A percentile compares a stretch with the other conserved stretches of the same genome.
These are phyloP conservation scores for Drosophila lacicola DNA, from an alignment of 2,888 invertebrate species.

Conservation along the genomic window DNA sequence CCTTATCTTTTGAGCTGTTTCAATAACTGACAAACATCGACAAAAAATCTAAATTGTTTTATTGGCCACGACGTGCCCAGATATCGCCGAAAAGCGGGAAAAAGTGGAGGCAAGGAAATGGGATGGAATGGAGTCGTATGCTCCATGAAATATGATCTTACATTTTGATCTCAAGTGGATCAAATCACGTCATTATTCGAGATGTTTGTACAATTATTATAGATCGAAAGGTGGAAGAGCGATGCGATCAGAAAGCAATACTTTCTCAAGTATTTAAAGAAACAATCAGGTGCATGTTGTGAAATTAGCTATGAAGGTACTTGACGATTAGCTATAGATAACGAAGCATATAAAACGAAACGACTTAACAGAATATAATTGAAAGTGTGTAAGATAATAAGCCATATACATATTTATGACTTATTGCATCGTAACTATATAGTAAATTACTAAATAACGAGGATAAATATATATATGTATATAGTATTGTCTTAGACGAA, in stretches of 20 bases:
- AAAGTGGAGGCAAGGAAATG: constrained; percentile 4
- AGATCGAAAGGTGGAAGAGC: constrained; percentile 2
- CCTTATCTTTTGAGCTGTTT: constrained; percentile 60
- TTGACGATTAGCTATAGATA: background rate
- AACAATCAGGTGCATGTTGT: background rate
- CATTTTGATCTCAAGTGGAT: constrained; percentile 21
- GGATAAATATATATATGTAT: no score
- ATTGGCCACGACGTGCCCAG: constrained; percentile 24
- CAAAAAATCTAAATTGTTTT: constrained; percentile 51
- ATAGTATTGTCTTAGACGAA: no score
- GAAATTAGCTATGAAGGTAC: background rate
- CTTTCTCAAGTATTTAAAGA: background rate
- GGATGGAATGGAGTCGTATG: constrained; percentile 10
- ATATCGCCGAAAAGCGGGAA: constrained; percentile 13
- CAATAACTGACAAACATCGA: constrained; percentile 44
- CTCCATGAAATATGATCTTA: constrained; percentile 5
- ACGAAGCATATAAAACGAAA: background rate
- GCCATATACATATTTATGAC: no score
- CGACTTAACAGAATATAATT: no score
- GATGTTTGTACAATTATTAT: constrained; percentile 1
- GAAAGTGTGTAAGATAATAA: no score
- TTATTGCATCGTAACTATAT: no score
- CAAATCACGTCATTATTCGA: constrained; percentile 1
- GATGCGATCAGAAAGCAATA: background rate
- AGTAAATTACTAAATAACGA: no score